These are phyloP conservation scores for Drosophila hydei DNA, from an alignment of 1,140 invertebrate species.

Conservation along the genomic window DNA sequence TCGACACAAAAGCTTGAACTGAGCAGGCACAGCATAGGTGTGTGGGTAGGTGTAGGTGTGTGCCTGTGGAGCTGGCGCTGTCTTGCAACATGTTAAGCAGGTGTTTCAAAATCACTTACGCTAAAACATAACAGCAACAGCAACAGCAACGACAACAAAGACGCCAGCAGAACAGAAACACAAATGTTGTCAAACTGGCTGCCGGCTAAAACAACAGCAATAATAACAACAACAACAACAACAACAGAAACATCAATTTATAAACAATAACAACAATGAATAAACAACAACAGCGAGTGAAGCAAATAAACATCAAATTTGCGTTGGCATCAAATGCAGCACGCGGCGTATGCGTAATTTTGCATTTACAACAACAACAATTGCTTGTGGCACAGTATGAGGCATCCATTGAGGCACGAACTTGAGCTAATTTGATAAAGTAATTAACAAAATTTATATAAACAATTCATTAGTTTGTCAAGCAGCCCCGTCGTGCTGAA, in stretches of 20 bases:
- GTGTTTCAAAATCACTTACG: constrained; percentile 80
- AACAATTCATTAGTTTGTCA: no score
- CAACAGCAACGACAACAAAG: background rate
- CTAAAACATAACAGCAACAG: constrained; percentile 62
- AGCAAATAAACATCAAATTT: constrained; percentile 67
- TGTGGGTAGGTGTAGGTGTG: background rate
- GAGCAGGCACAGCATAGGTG: background rate
- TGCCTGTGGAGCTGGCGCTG: constrained; percentile 32
- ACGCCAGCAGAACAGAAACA: constrained; percentile 24
- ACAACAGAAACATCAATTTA: background rate
- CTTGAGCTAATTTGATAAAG: background rate
- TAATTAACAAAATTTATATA: constrained; percentile 3
- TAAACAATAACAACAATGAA: constrained; percentile 18
- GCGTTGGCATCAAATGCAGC: constrained; percentile 43
- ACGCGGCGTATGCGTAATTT: constrained; percentile 59
- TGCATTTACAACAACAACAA: background rate
- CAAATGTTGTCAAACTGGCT: constrained; percentile 37
- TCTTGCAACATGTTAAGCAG: constrained; percentile 77
- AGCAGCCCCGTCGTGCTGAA: no score
- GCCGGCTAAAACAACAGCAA: constrained; percentile 24
- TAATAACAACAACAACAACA: constrained; percentile 5
- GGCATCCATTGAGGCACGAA: background rate
- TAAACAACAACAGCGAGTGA: constrained; percentile 55
- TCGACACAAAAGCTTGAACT: constrained; percentile 62
- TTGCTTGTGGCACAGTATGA: background rate